These are phyloP conservation scores for Chelonoidis abingdonii DNA, from an alignment of 2,113 vertebrate species.

Conservation along the genomic window DNA sequence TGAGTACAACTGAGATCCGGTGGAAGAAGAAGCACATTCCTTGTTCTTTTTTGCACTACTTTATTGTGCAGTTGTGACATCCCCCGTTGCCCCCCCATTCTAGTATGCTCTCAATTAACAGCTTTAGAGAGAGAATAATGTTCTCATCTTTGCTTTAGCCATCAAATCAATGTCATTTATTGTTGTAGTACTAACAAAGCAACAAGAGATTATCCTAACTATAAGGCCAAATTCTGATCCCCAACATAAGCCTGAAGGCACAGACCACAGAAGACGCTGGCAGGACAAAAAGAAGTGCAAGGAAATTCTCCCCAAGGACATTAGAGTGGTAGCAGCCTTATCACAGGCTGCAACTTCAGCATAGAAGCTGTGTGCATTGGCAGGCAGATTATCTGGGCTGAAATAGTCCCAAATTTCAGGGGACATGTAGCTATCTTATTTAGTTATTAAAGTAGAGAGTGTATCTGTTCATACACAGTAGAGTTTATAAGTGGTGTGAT, in stretches of 20 bases:
- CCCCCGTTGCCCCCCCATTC: not conserved
- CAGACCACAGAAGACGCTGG: not conserved
- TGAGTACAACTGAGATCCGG: not conserved
- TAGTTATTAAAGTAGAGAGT: not conserved
- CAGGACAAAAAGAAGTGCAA: not conserved
- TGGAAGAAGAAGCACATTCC: not conserved
- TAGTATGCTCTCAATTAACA: not conserved
- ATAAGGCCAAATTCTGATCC: not conserved
- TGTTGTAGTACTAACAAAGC: not conserved
- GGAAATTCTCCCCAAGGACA: not conserved
- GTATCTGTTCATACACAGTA: not conserved
- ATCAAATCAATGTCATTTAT: slow-evolving; percentile 5
- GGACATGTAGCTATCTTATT: not conserved
- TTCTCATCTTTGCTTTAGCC: not conserved
- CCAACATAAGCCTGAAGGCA: not conserved
- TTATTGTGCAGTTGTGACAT: not conserved
- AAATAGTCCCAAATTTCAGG: not conserved
- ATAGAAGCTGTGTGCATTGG: not conserved
- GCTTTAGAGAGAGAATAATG: not conserved
- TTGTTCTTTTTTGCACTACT: not conserved
- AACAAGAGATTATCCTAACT: not conserved
- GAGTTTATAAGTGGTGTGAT: not conserved
- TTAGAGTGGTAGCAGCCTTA: not conserved
- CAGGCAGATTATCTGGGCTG: not conserved
- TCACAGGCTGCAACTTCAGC: not conserved